Conservation (phyloP, 2,797 vertebrate genomes). For the Otolemur crassicaudatus region DNA sequence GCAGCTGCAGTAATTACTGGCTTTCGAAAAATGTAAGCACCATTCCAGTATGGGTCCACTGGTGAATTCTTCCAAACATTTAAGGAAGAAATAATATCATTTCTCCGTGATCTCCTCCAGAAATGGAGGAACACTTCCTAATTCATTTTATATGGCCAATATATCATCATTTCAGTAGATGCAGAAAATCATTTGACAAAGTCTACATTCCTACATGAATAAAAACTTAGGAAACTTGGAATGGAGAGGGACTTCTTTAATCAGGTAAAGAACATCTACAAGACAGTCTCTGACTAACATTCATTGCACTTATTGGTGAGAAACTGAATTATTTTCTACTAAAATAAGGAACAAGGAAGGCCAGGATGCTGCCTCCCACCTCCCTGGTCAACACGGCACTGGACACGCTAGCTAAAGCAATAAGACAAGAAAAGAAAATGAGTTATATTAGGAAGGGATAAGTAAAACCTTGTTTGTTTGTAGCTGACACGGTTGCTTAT, state of each 20-base stretch:
- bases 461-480: neutral
- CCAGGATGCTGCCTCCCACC: neutral
- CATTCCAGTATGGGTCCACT: neutral
- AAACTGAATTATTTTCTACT: neutral
- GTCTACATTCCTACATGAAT: neutral
- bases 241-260: too few relatives aligned
- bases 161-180: neutral
- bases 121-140: neutral
- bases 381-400: too few relatives aligned
- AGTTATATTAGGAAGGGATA: neutral
- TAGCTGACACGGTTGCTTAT: neutral
- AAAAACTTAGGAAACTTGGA: too few relatives aligned
- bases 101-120: neutral
- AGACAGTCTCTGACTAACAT: neutral
- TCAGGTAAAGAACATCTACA: neutral
- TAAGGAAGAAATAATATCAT: neutral
- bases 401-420: neutral
- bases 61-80: neutral
- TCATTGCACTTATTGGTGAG: fast-evolving
- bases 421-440: neutral
- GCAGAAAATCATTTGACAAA: neutral
- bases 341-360: neutral
- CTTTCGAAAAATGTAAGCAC: neutral
- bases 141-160: too few relatives aligned
- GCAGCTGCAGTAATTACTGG: too few relatives aligned